Evolutionary conservation across 2,113 vertebrate species (phyloP), one percentile per base, ranked within the genome.

Genomic region (Aramus guarauna): DNA sequence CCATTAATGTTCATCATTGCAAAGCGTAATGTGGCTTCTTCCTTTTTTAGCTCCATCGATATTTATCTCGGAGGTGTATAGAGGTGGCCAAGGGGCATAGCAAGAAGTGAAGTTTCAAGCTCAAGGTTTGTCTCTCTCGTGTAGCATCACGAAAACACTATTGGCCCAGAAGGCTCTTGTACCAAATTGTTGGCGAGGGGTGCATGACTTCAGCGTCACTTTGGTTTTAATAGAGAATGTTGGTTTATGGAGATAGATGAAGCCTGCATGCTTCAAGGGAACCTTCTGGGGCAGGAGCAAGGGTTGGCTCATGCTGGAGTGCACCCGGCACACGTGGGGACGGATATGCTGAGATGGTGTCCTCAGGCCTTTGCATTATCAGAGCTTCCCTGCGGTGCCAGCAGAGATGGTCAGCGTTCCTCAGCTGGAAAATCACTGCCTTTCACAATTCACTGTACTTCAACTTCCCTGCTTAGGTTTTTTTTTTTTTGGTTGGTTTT

Each of bases 1-100:
- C 67, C 84, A 73, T 97, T 72, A 95, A n/a, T 69, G 76, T 90
- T 68, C 78, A 27, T 24, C 80, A 26, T 68, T 36, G 41, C 39
- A 6, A 6, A 89, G 90, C 22, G 4, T n/a, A 45, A 29, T 19
- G 22, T 68, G 92, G 56, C 76, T 83, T 43, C 47, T 48, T 21
- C 85, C 56, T 85, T 56, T 36, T 48, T 36, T 91, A 71, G 17
- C 37, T 59, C 74, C 52, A 16, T 55, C 15, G 5, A 0, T 34
- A 41, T 56, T 64, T 41, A 34, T 93, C 74, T 41, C 13, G 72
- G 83, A 59, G 75, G 52, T 9, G 37, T 15, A 19, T 2, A 29
- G 67, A 59, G 50, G 37, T 63, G 75, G 58, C 78, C 45, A 3
- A 41, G 32, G 76, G 67, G 15, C 29, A 6, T 8, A 64, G 71